Base-by-base conservation (phyloP, 1,140 invertebrate genomes). In the Psix sp. region DNA sequence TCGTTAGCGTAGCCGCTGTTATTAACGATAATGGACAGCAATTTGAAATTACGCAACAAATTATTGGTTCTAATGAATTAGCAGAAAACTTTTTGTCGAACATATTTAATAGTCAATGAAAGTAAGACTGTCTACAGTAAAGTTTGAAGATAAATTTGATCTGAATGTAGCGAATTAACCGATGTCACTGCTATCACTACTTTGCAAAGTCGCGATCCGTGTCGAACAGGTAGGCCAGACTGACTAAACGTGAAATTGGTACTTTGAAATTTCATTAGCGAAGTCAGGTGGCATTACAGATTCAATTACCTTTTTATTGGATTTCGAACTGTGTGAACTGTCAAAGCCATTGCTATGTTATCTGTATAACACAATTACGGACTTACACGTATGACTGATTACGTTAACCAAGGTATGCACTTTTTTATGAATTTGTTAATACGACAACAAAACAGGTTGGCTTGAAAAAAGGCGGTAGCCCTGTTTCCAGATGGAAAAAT, bases 231-330 rank as follows among this genome's bases (percentile, higher is more conserved):
- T 70, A 74, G 72, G 65, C 72, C 52, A 74, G 72, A 70, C 72
- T 70, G 79, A 77, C 79, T 81, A 81, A 85, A 82, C 84, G 84
- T 85, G 84, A 85, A 86, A 86, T 86, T 86, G 85, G 83, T 86
- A 86, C 82, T 86, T 86, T 83, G 85, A 86, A 86, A 86, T 86
- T 86, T 86, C 85, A 86, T 86, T 86, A 86, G 84, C 80, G 78
- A 84, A 86, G 85, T 87, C 85, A 87, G 84, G 82, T 85, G 82
- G 84, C 84, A 84, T 86, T 83, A 86, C 85, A 84, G 84, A 87
- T 87, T 87, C 84, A 87, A 87, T 87, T 87, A 86, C 79, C 77
- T 87, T 86, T 86, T 87, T 86, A 86, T 87, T 85, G 83, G 83
- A 85, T 86, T 84, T 78, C 80, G 80, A 84, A 84, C 82, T 84